Evolutionary conservation across 2,888 invertebrate species (phyloP).

Genomic region (Machimus rusticus): DNA sequence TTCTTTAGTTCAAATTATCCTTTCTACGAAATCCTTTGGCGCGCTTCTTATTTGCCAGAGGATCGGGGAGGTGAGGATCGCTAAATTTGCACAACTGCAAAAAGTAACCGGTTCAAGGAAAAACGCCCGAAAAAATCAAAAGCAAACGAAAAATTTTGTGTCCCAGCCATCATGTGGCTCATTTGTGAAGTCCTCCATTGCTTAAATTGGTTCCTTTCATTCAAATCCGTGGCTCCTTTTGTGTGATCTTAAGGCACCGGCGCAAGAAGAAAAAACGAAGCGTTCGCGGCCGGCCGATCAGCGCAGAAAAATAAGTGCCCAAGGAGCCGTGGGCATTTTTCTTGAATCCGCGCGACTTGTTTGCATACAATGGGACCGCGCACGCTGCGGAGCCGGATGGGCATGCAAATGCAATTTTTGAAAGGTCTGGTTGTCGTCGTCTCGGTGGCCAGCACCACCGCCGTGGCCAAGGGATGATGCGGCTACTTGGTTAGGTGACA

Average conservation of each 20-base stretch:
- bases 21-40: background rate
- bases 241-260: background rate
- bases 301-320: background rate
- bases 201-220: constrained; percentile 36
- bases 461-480: background rate
- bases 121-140: constrained; percentile 9
- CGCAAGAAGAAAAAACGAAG: background rate
- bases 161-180: constrained; percentile 22
- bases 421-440: constrained; percentile 15
- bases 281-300: background rate
- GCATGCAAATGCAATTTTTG: constrained; percentile 18
- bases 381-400: background rate
- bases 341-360: constrained; percentile 40
- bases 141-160: background rate
- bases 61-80: background rate
- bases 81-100: constrained; percentile 38
- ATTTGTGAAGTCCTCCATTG: constrained; percentile 20
- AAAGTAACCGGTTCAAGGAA: constrained; percentile 31
- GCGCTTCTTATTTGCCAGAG: background rate
- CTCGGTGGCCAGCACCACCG: background rate
- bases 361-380: constrained; percentile 34
- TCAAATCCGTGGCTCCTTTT: constrained; percentile 22
- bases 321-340: background rate
- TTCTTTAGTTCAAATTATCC: background rate
- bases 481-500: background rate